phyloP scores from a whole-genome alignment of 2,888 invertebrate species.

The Sphinx pinastri region DNA sequence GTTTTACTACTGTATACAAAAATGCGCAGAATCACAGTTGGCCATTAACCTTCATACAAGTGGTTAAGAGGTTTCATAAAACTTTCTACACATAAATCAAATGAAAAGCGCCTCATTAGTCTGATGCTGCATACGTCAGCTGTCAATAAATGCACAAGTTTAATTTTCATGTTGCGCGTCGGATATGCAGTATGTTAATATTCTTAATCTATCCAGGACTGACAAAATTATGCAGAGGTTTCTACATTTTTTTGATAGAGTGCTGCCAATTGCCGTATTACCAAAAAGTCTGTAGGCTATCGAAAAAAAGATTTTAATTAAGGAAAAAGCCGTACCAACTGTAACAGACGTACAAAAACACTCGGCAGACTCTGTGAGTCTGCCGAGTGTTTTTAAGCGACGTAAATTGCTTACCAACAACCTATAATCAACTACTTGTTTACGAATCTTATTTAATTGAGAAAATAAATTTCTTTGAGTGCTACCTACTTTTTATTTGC shows the following conservation, averaged over 20 bases:
- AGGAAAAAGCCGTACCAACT: too few relatives aligned
- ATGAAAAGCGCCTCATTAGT: not conserved
- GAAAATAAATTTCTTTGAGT: not conserved
- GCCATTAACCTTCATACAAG: not conserved
- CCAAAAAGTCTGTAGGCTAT: too few relatives aligned
- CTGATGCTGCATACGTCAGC: not conserved
- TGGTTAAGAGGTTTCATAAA: not conserved
- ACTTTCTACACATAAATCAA: not conserved
- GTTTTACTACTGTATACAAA: conserved; percentile 15
- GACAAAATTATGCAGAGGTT: too few relatives aligned
- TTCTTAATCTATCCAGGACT: too few relatives aligned
- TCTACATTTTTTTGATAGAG: too few relatives aligned
- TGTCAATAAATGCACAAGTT: not conserved
- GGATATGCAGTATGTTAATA: too few relatives aligned
- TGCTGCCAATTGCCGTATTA: too few relatives aligned
- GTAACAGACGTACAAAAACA: too few relatives aligned
- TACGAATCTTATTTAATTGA: not conserved
- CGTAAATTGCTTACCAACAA: not conserved
- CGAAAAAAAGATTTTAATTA: too few relatives aligned
- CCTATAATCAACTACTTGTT: not conserved
- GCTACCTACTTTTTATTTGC: too few relatives aligned
- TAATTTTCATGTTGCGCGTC: not conserved
- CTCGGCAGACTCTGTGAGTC: too few relatives aligned
- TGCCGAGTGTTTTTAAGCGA: not conserved
- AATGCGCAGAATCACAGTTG: conserved; percentile 3